These are phyloP conservation scores for Rugalucina vietnamica DNA, from an alignment of 2,888 invertebrate genomes.

Conservation along the genomic window DNA sequence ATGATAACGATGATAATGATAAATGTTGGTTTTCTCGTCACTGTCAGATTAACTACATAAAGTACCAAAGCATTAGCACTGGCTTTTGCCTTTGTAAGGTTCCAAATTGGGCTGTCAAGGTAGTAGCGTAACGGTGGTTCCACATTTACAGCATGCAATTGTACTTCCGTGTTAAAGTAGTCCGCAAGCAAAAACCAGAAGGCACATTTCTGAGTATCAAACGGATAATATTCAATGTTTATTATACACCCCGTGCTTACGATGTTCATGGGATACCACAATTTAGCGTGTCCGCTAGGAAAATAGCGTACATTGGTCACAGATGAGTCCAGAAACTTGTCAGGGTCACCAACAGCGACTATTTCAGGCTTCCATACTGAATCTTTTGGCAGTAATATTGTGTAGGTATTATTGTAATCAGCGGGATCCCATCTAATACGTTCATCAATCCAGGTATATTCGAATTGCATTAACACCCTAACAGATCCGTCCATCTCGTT, in stretches of 20 bases:
- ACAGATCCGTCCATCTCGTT: background rate
- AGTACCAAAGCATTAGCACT: background rate
- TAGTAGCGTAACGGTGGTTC: background rate
- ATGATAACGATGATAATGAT: background rate
- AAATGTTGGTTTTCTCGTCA: background rate
- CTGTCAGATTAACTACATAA: background rate
- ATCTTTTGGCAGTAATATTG: background rate
- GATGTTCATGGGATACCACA: background rate
- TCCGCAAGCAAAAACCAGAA: background rate
- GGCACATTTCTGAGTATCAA: background rate
- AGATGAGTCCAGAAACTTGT: background rate
- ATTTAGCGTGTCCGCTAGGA: background rate
- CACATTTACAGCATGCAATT: background rate
- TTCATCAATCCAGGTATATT: background rate
- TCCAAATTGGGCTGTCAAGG: background rate
- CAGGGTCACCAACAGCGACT: background rate
- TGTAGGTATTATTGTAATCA: background rate
- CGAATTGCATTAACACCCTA: background rate
- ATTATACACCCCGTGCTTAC: background rate
- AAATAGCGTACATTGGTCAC: background rate
- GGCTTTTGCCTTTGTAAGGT: background rate
- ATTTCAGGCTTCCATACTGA: background rate
- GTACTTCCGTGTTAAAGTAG: background rate
- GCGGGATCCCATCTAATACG: background rate
- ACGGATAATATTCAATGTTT: background rate